Evolutionary conservation across 2,797 vertebrate genomes (phyloP).

Genomic region (Aselliscus stoliczkanus): DNA sequence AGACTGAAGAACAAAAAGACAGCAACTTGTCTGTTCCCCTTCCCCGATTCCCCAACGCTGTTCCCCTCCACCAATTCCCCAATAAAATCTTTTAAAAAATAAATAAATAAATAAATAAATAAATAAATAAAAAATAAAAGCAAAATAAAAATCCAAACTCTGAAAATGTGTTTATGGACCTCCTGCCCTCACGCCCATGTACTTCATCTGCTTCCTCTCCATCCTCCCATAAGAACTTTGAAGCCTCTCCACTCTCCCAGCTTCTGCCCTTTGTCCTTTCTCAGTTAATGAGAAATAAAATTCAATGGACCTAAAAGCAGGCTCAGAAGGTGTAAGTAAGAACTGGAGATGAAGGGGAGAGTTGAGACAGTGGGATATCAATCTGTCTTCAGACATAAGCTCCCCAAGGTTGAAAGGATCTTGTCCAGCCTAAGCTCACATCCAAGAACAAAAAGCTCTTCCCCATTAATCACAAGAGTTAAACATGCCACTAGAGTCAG

Average conservation of each 20-base stretch:
- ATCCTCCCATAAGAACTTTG: neutral
- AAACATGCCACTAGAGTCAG: neutral
- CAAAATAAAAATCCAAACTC: neutral
- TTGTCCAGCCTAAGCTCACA: neutral
- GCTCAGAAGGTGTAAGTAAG: neutral
- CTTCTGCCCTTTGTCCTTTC: neutral
- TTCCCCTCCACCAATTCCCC: too few species aligned
- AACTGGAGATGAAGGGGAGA: neutral
- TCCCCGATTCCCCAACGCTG: too few species aligned
- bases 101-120: too few species aligned
- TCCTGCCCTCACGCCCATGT: neutral
- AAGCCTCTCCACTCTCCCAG: neutral
- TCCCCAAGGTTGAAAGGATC: neutral
- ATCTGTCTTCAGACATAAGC: neutral
- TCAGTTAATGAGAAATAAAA: slow-evolving; percentile 18
- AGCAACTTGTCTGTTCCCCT: too few species aligned
- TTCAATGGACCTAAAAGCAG: neutral
- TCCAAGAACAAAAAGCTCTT: neutral
- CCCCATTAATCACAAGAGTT: neutral
- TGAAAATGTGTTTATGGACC: neutral
- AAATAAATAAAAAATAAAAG: neutral
- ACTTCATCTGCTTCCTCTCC: neutral
- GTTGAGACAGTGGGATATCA: neutral
- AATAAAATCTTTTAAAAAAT: too few species aligned
- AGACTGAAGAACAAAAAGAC: too few species aligned